phyloP scores from a whole-genome alignment of 2,797 vertebrate genomes.

The Xenopus petersii region DNA sequence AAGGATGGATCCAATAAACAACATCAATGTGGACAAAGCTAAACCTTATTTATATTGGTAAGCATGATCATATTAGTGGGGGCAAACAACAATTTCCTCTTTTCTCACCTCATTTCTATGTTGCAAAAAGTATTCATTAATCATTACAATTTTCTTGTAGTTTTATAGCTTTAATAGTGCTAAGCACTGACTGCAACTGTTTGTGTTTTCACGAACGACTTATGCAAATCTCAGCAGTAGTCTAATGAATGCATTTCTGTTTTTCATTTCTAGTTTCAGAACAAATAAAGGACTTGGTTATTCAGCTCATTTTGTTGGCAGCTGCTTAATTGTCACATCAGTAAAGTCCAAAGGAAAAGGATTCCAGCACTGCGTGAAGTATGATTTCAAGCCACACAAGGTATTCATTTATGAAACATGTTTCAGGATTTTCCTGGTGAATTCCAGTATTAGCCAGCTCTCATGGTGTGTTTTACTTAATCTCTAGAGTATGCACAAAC shows the following conservation, averaged over 20 bases:
- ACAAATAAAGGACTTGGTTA: constrained; percentile 97
- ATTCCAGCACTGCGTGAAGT: constrained; percentile 97
- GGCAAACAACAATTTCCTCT: no score
- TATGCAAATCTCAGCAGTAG: no score
- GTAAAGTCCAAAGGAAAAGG: constrained; percentile 98
- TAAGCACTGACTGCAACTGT: no score
- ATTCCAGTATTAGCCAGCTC: no score
- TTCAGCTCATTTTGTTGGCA: constrained; percentile 95
- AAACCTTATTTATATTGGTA: constrained; percentile 98
- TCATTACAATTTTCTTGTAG: no score
- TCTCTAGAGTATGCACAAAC: no score
- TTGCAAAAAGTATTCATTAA: no score
- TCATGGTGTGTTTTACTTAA: no score
- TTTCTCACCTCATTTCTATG: no score
- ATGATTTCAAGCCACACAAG: constrained; percentile 98
- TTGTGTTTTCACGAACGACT: no score
- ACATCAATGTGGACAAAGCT: constrained; percentile 97
- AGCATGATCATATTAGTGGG: constrained; percentile 52
- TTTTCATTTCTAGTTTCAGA: constrained; percentile 78
- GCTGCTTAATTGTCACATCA: constrained; percentile 94
- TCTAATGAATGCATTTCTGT: not conserved
- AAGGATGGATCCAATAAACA: constrained; percentile 96
- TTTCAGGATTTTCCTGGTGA: no score
- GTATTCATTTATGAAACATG: constrained; percentile 59
- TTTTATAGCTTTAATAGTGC: no score